Evolutionary conservation across 2,797 vertebrate genomes (phyloP).

Genomic region (Emydoidea blandingii): DNA sequence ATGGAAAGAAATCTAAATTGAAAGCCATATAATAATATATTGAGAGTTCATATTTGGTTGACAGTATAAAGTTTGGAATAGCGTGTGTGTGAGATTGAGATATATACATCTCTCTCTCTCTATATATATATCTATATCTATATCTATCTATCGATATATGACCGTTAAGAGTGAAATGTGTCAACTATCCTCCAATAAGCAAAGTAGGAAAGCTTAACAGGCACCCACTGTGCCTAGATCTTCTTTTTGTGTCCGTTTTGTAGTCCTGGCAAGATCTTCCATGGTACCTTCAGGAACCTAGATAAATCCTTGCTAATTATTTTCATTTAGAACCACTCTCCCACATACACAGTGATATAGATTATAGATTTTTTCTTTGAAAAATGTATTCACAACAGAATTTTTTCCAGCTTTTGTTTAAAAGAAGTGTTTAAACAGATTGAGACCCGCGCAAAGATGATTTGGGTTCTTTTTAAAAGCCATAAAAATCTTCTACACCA

Average conservation of each 20-base stretch:
- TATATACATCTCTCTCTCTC: too few relatives aligned
- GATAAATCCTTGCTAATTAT: background rate
- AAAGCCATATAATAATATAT: background rate
- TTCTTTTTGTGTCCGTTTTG: background rate
- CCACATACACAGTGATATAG: background rate
- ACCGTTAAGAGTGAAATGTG: background rate
- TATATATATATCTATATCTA: too few relatives aligned
- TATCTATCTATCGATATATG: background rate
- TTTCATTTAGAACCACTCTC: background rate
- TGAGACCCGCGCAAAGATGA: background rate
- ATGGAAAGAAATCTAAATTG: background rate
- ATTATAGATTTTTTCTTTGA: background rate
- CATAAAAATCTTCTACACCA: background rate
- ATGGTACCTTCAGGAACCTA: background rate
- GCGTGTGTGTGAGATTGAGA: background rate
- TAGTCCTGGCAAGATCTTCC: background rate
- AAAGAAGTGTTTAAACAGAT: background rate
- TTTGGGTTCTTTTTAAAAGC: background rate
- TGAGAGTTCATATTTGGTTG: background rate
- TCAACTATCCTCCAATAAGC: background rate
- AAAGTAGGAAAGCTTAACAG: background rate
- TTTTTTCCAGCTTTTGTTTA: background rate
- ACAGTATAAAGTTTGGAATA: background rate
- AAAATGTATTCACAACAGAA: background rate
- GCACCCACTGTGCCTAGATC: background rate